Evolutionary conservation across 2,888 invertebrate genomes (phyloP), one percentile per base, ranked within the genome.

Genomic region (Lymantria dispar): DNA sequence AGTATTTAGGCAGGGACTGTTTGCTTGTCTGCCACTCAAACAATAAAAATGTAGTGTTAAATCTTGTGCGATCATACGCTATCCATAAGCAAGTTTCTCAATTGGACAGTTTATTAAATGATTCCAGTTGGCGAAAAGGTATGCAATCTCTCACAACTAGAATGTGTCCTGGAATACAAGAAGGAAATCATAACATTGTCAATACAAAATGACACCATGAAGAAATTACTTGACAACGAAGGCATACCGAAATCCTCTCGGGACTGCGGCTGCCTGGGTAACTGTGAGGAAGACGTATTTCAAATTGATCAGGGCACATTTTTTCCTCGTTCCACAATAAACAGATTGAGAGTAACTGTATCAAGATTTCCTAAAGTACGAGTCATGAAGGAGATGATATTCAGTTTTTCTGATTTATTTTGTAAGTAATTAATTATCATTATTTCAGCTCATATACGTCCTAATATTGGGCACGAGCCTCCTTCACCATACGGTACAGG

Each of bases 321-420:
- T 49, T 14, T 68, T 8, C 67, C 72, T 0, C 68, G 80, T 50
- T 45, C 59, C 1, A 57, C 63, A 0, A 58, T 76, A 42, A 84
- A 78, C 40, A 64, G 70, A 50, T 52, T 91, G n/a, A 80, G 77
- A 57, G 72, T 90, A 12, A 93, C 93, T 41, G 90, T 95, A 40
- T 92, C 92, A 37, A 92, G 93, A 41, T 95, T 94, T 76, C 95
- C 95, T 0, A 94, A 94, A 82, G 93, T 95, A 76, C 90, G 95
- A 64, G 82, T 95, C 42, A 92, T 93, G 54, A 89, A 95, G 42
- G 94, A 94, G 66, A 92, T 95, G 1, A 91, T 95, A 45, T 95
- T 95, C 74, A 94, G 94, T 56, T 93, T 94, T 64, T 92, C 93
- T 5, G 95, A 96, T 78, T 92, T 96, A 39, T 76, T 96, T 64